These are phyloP conservation scores for Oenanthe melanoleuca DNA, from an alignment of 2,113 vertebrate genomes.

Conservation along the genomic window DNA sequence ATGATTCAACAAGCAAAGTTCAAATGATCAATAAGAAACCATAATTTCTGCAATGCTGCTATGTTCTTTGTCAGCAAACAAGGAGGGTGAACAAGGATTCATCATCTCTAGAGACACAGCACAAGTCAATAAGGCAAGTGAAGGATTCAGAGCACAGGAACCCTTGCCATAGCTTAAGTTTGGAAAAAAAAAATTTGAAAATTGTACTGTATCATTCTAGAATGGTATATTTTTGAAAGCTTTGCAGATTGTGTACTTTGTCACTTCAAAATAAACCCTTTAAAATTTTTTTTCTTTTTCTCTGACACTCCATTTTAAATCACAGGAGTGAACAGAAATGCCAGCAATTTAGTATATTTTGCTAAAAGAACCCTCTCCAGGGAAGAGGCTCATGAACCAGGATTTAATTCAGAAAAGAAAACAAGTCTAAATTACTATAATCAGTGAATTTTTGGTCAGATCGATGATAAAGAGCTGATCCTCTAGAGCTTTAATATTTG, in stretches of 20 bases:
- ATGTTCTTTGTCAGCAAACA: conserved; percentile 9
- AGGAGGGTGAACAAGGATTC: neutral
- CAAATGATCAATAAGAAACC: neutral
- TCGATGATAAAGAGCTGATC: neutral
- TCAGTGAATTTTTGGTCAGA: neutral
- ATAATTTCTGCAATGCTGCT: neutral
- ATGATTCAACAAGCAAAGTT: conserved; percentile 25
- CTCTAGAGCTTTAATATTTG: neutral
- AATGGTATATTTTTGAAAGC: neutral
- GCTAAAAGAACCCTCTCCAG: neutral
- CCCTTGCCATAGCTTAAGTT: neutral
- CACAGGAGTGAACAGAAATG: neutral
- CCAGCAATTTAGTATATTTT: neutral
- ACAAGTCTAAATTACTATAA: conserved; percentile 7
- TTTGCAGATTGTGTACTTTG: neutral
- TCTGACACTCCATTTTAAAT: neutral
- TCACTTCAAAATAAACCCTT: neutral
- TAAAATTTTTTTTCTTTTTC: neutral
- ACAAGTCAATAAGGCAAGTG: neutral
- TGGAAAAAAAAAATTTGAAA: neutral
- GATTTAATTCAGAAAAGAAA: conserved; percentile 4
- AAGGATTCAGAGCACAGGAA: neutral
- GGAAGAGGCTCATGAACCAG: neutral
- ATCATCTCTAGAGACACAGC: neutral
- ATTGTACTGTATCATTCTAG: neutral